A percentile compares a stretch with the other conserved stretches of the same genome.
Evolutionary conservation across 1,140 invertebrate genomes (phyloP).

Genomic region (Uloborus diversus): DNA sequence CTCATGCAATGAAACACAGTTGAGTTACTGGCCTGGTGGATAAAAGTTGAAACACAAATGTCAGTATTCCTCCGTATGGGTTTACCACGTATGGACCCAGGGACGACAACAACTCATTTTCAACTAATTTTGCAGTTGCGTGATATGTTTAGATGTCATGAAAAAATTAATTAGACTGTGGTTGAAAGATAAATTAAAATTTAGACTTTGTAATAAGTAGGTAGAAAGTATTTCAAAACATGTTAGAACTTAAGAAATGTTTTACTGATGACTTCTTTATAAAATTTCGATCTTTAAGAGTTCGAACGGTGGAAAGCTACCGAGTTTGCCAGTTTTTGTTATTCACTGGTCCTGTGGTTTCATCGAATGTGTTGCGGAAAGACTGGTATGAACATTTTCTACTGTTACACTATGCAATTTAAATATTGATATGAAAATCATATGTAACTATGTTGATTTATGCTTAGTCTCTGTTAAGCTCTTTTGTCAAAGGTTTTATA

Average conservation of each 20-base stretch:
- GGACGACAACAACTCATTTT: no score
- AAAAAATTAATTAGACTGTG: constrained; percentile 61
- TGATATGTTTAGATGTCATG: constrained; percentile 55
- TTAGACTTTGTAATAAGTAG: constrained; percentile 1
- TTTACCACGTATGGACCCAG: no score
- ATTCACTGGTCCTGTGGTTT: no score
- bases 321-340: constrained; percentile 68
- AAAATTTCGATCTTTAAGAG: constrained; percentile 64
- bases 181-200: constrained; percentile 55
- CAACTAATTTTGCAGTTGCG: constrained; percentile 60
- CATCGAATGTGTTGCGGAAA: constrained; percentile 61
- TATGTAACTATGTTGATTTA: background rate
- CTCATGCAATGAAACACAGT: no score
- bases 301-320: constrained; percentile 67
- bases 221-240: constrained; percentile 55
- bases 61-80: no score
- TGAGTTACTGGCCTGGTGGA: no score
- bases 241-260: constrained; percentile 23
- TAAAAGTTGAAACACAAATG: no score
- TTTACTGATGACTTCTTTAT: constrained; percentile 64
- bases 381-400: constrained; percentile 66
- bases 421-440: background rate
- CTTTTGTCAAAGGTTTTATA: constrained; percentile 63
- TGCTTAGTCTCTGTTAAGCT: constrained; percentile 60
- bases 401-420: constrained; percentile 62